Evolutionary conservation across 2,888 invertebrate species (phyloP).

Genomic region (Drosophila aldrichi): DNA sequence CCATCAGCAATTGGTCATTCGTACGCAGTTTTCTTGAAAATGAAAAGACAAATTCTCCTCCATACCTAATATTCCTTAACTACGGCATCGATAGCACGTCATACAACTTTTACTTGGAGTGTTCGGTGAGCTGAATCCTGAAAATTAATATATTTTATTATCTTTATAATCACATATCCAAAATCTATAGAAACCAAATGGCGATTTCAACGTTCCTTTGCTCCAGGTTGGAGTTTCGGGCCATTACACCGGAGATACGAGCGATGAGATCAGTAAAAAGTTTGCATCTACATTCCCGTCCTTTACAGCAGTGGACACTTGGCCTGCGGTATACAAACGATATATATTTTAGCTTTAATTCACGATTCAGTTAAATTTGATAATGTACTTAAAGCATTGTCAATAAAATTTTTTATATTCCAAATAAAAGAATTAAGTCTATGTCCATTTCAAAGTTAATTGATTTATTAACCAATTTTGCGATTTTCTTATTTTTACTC

Average conservation of each 20-base stretch:
- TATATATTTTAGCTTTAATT: slow-evolving; percentile 69
- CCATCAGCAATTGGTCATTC: slow-evolving; percentile 76
- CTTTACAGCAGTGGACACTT: slow-evolving; percentile 85
- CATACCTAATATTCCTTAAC: slow-evolving; percentile 71
- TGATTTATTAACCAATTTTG: neutral
- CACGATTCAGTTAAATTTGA: neutral
- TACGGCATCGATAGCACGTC: slow-evolving; percentile 71
- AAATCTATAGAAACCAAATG: slow-evolving; percentile 48
- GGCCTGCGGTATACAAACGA: slow-evolving; percentile 86
- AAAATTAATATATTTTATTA: neutral
- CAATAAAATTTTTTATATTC: neutral
- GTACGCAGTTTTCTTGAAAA: slow-evolving; percentile 56
- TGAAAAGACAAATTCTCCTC: slow-evolving; percentile 22
- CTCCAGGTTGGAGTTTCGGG: slow-evolving; percentile 85
- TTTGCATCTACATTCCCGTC: slow-evolving; percentile 84
- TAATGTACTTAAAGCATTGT: neutral
- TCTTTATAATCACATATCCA: no score
- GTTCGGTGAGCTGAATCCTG: slow-evolving; percentile 39
- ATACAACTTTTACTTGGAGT: slow-evolving; percentile 68
- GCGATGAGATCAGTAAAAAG: slow-evolving; percentile 84
- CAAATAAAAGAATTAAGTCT: neutral
- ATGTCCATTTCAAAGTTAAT: neutral
- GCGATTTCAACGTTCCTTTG: slow-evolving; percentile 60
- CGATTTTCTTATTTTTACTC: neutral
- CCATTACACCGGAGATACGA: slow-evolving; percentile 84